phyloP scores from a whole-genome alignment of 2,888 invertebrate species.

The Rosalia funebris region DNA sequence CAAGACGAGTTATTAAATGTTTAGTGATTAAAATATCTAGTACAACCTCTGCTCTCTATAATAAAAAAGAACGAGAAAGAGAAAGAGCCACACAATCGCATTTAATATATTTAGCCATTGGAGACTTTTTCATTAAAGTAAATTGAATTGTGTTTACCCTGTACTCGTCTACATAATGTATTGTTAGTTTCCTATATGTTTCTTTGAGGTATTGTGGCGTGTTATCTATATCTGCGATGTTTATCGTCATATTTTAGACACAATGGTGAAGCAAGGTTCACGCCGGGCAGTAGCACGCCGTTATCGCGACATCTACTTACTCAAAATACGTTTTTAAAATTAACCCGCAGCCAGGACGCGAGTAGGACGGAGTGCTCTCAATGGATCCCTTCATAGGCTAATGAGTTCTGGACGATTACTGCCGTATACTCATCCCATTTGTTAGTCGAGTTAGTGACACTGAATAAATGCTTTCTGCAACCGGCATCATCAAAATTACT shows the following conservation, averaged over 20 bases:
- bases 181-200: slow-evolving; percentile 43
- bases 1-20: too few species aligned
- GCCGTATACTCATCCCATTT: slow-evolving; percentile 59
- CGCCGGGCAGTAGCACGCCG: slow-evolving; percentile 56
- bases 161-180: slow-evolving; percentile 44
- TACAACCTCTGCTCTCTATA: background rate
- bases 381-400: slow-evolving; percentile 62
- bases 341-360: slow-evolving; percentile 50
- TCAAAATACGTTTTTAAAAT: slow-evolving; percentile 63
- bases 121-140: slow-evolving; percentile 51
- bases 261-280: slow-evolving; percentile 60
- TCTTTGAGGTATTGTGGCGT: slow-evolving; percentile 53
- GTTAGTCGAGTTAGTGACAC: slow-evolving; percentile 59
- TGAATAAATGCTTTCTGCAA: slow-evolving; percentile 52
- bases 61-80: background rate
- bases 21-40: too few species aligned
- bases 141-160: slow-evolving; percentile 54
- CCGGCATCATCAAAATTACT: slow-evolving; percentile 24
- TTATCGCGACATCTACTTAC: slow-evolving; percentile 57
- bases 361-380: slow-evolving; percentile 51
- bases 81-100: slow-evolving; percentile 16
- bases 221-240: slow-evolving; percentile 61
- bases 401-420: slow-evolving; percentile 62
- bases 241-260: slow-evolving; percentile 63
- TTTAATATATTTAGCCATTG: slow-evolving; percentile 31